phyloP scores from a whole-genome alignment of 2,113 vertebrate species.

The Caracal caracal region DNA sequence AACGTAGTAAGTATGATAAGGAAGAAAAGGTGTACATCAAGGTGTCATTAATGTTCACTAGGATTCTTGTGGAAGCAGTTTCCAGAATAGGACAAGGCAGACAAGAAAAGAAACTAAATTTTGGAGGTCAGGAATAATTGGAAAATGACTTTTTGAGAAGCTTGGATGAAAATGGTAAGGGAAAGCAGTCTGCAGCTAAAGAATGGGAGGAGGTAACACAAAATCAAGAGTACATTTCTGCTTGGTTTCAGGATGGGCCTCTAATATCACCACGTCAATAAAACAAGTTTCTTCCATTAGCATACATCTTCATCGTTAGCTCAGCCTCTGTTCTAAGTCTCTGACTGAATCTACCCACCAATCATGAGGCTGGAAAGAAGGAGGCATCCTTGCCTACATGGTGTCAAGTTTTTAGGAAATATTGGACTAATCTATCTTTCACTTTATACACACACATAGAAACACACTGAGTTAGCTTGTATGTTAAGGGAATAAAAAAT shows the following conservation, averaged over 20 bases:
- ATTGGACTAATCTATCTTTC: background rate
- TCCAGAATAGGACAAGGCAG: background rate
- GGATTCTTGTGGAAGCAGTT: background rate
- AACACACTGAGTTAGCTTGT: background rate
- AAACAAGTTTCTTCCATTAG: background rate
- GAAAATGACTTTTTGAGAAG: constrained; percentile 25
- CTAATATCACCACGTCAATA: background rate
- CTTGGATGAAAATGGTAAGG: background rate
- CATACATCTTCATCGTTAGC: background rate
- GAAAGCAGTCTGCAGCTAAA: background rate
- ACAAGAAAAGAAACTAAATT: background rate
- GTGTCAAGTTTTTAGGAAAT: background rate
- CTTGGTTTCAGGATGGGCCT: background rate
- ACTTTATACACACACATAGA: background rate
- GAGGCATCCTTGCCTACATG: background rate
- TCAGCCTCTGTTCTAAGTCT: background rate
- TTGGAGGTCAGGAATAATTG: background rate
- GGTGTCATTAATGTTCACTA: background rate
- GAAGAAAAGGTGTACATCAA: background rate
- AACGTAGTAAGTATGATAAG: background rate
- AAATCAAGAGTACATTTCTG: background rate
- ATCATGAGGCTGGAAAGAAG: background rate
- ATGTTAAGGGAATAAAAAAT: background rate
- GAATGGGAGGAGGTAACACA: background rate
- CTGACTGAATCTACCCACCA: background rate